Conservation (phyloP, 2,888 invertebrate species). For the Eulithis testata region DNA sequence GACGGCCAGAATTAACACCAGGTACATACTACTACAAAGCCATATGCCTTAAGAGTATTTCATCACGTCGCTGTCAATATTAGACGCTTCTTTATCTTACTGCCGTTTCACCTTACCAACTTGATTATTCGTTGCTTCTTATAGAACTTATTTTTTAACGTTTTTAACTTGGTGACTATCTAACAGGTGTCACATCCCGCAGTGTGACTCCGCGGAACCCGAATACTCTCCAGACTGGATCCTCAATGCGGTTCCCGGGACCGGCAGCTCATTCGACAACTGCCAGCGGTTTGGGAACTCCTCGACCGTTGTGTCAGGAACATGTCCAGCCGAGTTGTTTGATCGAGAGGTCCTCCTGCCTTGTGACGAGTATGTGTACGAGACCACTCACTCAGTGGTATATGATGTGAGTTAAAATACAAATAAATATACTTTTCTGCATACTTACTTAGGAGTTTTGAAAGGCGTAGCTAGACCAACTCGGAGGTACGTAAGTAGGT, state of each 20-base stretch:
- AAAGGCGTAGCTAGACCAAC: too few species aligned
- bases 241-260: conserved; percentile 68
- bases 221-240: conserved; percentile 51
- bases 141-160: too few species aligned
- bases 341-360: conserved; percentile 45
- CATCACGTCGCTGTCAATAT: too few species aligned
- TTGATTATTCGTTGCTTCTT: too few species aligned
- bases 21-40: conserved; percentile 48
- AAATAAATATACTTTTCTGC: background rate
- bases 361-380: conserved; percentile 65
- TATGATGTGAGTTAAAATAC: conserved; percentile 63
- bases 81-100: too few species aligned
- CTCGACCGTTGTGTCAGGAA: conserved; percentile 25
- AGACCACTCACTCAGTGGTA: conserved; percentile 65
- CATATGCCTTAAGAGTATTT: too few species aligned
- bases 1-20: conserved; percentile 66
- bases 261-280: conserved; percentile 60
- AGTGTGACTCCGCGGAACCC: conserved; percentile 27
- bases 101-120: too few species aligned
- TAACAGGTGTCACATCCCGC: conserved; percentile 39
- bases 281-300: conserved; percentile 71
- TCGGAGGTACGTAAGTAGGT: too few species aligned
- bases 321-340: conserved; percentile 65
- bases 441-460: too few species aligned
- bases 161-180: conserved; percentile 5